Percentiles rank a stretch among this genome's conserved stretches.
These are phyloP conservation scores for Distichodus sexfasciatus DNA, from an alignment of 2,797 vertebrate genomes.

Conservation along the genomic window DNA sequence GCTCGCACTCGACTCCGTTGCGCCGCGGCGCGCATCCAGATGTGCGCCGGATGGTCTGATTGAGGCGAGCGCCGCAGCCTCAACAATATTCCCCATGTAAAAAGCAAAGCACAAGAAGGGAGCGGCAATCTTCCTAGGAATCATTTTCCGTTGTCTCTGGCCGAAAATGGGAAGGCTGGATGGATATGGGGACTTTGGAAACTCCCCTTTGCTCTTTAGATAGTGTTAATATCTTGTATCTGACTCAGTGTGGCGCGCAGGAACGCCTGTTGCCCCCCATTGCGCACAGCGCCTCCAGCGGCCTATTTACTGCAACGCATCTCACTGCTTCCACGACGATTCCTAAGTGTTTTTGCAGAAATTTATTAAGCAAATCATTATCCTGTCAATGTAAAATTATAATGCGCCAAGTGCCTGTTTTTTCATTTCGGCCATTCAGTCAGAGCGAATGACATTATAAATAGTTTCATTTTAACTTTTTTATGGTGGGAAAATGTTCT, in stretches of 20 bases:
- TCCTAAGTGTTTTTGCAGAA: too few species aligned
- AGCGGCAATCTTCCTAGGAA: slow-evolving; percentile 75
- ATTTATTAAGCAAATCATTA: too few species aligned
- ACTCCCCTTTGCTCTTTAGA: slow-evolving; percentile 79
- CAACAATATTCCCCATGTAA: slow-evolving; percentile 72
- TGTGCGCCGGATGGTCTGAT: too few species aligned
- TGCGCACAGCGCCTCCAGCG: slow-evolving; percentile 51
- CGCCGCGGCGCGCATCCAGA: slow-evolving; percentile 51
- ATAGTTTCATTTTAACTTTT: too few species aligned
- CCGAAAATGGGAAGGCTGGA: slow-evolving; percentile 64
- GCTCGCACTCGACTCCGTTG: slow-evolving; percentile 39
- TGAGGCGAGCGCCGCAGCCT: slow-evolving; percentile 68
- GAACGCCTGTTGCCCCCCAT: slow-evolving; percentile 44
- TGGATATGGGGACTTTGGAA: slow-evolving; percentile 71
- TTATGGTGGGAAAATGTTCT: too few species aligned
- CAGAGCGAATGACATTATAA: too few species aligned
- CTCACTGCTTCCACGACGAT: neutral
- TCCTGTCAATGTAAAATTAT: too few species aligned
- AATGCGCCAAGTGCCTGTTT: too few species aligned
- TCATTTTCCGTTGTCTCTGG: slow-evolving; percentile 73
- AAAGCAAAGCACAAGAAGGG: slow-evolving; percentile 78
- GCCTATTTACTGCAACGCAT: neutral
- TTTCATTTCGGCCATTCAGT: too few species aligned
- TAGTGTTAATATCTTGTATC: slow-evolving; percentile 63
- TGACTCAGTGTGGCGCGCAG: slow-evolving; percentile 44